These are phyloP conservation scores for Agonum fuliginosum DNA, from an alignment of 2,888 invertebrate genomes.

Conservation along the genomic window DNA sequence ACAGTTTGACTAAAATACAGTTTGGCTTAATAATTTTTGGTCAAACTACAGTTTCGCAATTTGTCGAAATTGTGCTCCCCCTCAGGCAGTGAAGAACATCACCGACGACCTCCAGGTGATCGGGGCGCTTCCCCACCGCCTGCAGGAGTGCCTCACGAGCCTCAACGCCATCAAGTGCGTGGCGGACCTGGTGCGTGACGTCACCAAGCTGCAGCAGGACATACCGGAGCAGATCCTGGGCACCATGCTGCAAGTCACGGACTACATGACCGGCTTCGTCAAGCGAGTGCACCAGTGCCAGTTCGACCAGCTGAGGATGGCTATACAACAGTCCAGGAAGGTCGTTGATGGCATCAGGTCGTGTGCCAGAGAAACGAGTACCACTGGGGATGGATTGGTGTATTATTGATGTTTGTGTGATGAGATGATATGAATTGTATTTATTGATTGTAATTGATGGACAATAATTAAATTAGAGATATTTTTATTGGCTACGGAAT, in stretches of 20 bases:
- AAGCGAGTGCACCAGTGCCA: slow-evolving; percentile 15
- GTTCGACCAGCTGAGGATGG: slow-evolving; percentile 20
- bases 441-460: no score
- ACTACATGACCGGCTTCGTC: slow-evolving; percentile 5
- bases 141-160: slow-evolving; percentile 18
- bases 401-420: no score
- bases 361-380: slow-evolving; percentile 14
- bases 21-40: no score
- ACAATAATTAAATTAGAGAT: no score
- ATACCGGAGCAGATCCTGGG: slow-evolving; percentile 41
- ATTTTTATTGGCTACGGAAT: no score
- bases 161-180: slow-evolving; percentile 14
- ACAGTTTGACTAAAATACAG: no score
- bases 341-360: slow-evolving; percentile 17
- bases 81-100: slow-evolving; percentile 26
- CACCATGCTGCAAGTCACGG: slow-evolving; percentile 8
- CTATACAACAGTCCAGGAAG: not conserved
- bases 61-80: no score
- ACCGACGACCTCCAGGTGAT: slow-evolving; percentile 11
- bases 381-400: not conserved
- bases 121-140: not conserved
- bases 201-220: not conserved
- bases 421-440: no score
- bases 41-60: no score
- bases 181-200: not conserved